A percentile compares a stretch with the other conserved stretches of the same genome.
These are phyloP conservation scores for Disparrhopalites patrizii DNA, from an alignment of 2,888 invertebrate species.

Conservation along the genomic window DNA sequence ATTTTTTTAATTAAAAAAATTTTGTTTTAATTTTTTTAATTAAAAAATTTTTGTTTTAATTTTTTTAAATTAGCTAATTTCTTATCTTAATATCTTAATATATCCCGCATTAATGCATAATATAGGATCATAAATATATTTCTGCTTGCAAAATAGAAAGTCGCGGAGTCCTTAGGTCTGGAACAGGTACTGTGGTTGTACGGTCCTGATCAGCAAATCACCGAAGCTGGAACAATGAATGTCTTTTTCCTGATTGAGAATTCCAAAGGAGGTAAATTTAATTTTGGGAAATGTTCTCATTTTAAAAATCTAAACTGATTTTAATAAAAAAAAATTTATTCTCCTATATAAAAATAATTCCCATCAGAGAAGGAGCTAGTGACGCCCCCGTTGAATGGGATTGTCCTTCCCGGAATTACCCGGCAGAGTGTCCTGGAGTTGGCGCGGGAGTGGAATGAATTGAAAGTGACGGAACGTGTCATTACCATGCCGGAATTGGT, in stretches of 20 bases:
- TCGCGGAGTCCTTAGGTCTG: slow-evolving; percentile 69
- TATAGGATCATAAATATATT: not conserved
- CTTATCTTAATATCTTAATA: not conserved
- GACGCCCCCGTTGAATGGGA: slow-evolving; percentile 87
- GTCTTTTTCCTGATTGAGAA: slow-evolving; percentile 84
- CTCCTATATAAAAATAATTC: slow-evolving; percentile 38
- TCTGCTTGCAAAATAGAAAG: not conserved
- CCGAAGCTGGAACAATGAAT: slow-evolving; percentile 99
- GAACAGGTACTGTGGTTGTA: slow-evolving; percentile 97
- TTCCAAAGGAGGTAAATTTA: slow-evolving; percentile 79
- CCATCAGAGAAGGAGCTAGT: slow-evolving; percentile 80
- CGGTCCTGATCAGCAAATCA: slow-evolving; percentile 85
- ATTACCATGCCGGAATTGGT: slow-evolving; percentile 81
- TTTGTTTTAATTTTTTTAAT: too few relatives aligned
- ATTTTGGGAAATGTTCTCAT: not conserved
- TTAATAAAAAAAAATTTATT: not conserved
- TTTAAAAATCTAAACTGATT: not conserved
- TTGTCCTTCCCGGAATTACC: slow-evolving; percentile 92
- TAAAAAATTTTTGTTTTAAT: too few relatives aligned
- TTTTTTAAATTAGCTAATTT: not conserved
- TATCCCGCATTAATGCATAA: not conserved
- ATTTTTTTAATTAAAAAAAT: too few relatives aligned
- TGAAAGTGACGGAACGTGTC: slow-evolving; percentile 71
- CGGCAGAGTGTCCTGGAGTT: slow-evolving; percentile 83
- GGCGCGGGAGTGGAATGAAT: slow-evolving; percentile 75